Base-by-base conservation (phyloP, 2,113 vertebrate species). In the Phaethornis superciliosus region DNA sequence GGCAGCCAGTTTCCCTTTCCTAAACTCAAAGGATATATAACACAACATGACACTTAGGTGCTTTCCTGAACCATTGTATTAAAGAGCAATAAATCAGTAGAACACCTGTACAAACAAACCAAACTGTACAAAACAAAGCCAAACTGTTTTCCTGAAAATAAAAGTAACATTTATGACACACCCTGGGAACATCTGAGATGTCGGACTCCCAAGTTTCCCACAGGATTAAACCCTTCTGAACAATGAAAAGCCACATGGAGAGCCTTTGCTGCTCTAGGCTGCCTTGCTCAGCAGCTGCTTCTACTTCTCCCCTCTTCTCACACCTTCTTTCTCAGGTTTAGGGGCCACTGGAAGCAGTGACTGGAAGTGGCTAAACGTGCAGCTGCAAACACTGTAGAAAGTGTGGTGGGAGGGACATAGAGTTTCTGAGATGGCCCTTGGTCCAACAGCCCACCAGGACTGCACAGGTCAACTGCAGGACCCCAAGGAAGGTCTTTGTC, bases 301-400 rank as follows among this genome's bases (percentile, higher is more conserved):
- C 68, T 63, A 44, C 44, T 51, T 52, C 55, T 46, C 46, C 40
- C 13, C 30, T 56, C 22, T 44, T 30, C 35, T 95, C 85, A 91
- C 4, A 59, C 44, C 13, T 90, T 95, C 13, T 90, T 88, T 47
- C 84, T 97, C 81, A 95, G 75, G 69, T 74, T 64, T 42, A 91
- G 82, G 67, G 70, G 77, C 96, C 97, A 97, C 44, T 94, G 95
- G 17, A 98, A 93, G 72, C 85, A 93, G 68, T 88, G 85, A 47
- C 33, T 52, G 64, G 96, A 96, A 7, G 93, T 78, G 69, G 97
- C 96, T 6, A 98, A 44, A 19, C 88, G 85, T 0, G 97, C 97
- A 52, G 98, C 92, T 72, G 98, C 94, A 47, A 98, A 10, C 33
- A 96, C 95, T 7, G 96, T 95, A 17, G 96, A 88, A 7, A 96